phyloP scores from a whole-genome alignment of 2,113 vertebrate species.

The Bos indicus region DNA sequence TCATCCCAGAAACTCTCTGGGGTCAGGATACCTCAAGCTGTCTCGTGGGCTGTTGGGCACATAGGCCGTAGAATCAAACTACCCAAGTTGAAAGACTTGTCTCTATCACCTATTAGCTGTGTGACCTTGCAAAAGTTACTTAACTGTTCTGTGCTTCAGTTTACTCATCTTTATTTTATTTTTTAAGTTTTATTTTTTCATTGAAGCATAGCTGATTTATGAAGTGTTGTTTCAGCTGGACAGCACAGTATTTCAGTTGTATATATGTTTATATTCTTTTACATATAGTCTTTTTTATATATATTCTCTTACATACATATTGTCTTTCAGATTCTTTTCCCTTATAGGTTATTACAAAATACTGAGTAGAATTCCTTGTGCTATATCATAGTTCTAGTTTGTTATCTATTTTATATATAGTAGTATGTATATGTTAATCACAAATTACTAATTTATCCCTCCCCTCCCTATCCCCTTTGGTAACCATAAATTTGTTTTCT shows the following conservation, averaged over 20 bases:
- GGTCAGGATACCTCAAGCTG: background rate
- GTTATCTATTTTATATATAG: background rate
- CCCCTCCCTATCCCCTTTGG: background rate
- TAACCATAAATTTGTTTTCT: background rate
- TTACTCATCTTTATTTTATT: background rate
- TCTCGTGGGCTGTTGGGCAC: background rate
- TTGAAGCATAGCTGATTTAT: background rate
- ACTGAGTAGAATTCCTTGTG: background rate
- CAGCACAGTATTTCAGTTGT: background rate
- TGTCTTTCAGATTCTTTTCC: background rate
- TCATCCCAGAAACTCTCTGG: background rate
- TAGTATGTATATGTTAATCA: background rate
- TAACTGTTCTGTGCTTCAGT: background rate
- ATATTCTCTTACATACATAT: background rate
- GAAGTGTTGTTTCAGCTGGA: background rate
- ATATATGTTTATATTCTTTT: background rate
- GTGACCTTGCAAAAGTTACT: background rate
- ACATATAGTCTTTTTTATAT: background rate
- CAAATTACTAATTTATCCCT: background rate
- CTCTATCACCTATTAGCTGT: background rate
- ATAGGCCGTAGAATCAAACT: background rate
- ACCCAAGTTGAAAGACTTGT: background rate
- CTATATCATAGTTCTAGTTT: background rate
- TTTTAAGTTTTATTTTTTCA: background rate
- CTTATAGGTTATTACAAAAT: background rate